Evolutionary conservation across 2,113 vertebrate species (phyloP), one percentile per base, ranked within the genome.

Genomic region (Oncorhynchus kisutch): DNA sequence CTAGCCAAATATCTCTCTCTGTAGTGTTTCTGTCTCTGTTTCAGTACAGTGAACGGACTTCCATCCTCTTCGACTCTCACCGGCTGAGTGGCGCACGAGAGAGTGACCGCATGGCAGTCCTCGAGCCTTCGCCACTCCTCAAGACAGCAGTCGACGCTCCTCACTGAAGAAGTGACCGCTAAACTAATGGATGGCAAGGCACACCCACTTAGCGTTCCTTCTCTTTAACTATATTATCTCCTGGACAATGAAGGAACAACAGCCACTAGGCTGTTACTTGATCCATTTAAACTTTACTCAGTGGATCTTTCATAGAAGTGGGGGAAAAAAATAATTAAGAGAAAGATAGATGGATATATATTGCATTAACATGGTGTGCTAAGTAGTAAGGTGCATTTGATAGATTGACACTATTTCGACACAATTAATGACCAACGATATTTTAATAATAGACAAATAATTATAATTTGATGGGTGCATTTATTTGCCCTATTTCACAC

Each of bases 31-130:
- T 84, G 70, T 78, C 62, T 88, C 65, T 59, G 80, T 87, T 69
- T 79, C 81, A 74, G 79, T 78, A 78, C 78, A 84, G 71, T 57
- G 74, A 25, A 78, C 85, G 86, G 81, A 90, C 91, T 88, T 92
- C 93, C 93, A 93, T 94, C 87, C 90, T 85, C 88, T 70, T 71
- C 82, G 85, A 82, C 85, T 85, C 82, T 79, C 78, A 81, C 87
- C 83, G 88, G 84, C 82, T 84, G 85, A 89, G 86, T 89, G 85
- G 87, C 80, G 85, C 76, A 76, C 49, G 18, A 91, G 81, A 72
- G 88, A 92, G 91, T 92, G 92, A 91, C 90, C 93, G 92, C 92
- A 92, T 93, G 94, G 91, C 92, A 88, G 83, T 81, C 88, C 87
- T 83, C 91, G 78, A 85, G 92, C 82, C 75, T 85, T 82, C 79